Percentiles rank a stretch among this genome's conserved stretches.
phyloP scores from a whole-genome alignment of 2,113 vertebrate genomes.

The Solea senegalensis region DNA sequence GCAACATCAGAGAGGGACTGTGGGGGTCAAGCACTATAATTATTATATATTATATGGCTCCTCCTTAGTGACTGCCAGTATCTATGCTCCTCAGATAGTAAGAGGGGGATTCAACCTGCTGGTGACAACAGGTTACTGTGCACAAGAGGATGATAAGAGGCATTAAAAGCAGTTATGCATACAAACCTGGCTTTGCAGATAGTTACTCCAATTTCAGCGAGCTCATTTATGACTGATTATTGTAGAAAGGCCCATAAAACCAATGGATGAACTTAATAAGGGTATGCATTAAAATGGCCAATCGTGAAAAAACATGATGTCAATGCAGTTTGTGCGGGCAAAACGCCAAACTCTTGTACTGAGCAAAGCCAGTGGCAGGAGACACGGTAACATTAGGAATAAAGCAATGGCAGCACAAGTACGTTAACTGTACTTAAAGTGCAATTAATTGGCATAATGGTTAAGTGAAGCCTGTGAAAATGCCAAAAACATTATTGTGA shows the following conservation, averaged over 20 bases:
- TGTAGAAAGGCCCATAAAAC: constrained; percentile 38
- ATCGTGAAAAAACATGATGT: constrained; percentile 49
- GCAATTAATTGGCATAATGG: too few relatives aligned
- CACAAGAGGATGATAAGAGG: constrained; percentile 51
- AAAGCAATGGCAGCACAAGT: neutral
- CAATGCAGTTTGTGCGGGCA: constrained; percentile 36
- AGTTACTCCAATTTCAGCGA: constrained; percentile 33
- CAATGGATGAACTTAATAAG: constrained; percentile 49
- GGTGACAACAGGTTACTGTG: constrained; percentile 75
- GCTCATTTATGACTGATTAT: constrained; percentile 35
- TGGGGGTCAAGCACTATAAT: constrained; percentile 72
- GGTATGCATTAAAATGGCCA: constrained; percentile 38
- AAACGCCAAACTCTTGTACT: constrained; percentile 11
- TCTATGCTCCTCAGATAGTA: constrained; percentile 73
- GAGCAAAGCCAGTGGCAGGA: neutral
- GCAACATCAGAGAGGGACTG: constrained; percentile 68
- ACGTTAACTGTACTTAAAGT: neutral
- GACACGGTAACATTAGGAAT: neutral
- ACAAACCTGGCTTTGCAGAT: constrained; percentile 33
- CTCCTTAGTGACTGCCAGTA: constrained; percentile 69
- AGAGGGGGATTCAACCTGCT: constrained; percentile 53
- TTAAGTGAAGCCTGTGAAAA: too few relatives aligned
- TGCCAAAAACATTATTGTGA: too few relatives aligned
- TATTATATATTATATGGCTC: constrained; percentile 81
- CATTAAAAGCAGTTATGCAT: constrained; percentile 48